Evolutionary conservation across 2,113 vertebrate genomes (phyloP).

Genomic region (Cottus gobio): DNA sequence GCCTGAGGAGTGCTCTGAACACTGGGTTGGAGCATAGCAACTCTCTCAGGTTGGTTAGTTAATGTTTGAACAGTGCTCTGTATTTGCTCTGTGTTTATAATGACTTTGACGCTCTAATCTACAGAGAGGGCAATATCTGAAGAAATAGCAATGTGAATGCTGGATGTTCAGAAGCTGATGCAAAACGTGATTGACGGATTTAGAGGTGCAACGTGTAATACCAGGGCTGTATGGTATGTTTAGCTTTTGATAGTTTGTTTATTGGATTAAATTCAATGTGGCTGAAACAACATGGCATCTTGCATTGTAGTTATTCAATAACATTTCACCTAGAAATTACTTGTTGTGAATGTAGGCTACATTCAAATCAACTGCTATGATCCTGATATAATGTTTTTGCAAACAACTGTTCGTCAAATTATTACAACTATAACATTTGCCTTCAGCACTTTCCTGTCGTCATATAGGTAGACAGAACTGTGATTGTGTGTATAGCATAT

Average conservation of each 20-base stretch:
- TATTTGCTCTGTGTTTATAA: constrained; percentile 38
- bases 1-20: constrained; percentile 43
- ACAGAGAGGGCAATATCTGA: background rate
- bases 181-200: background rate
- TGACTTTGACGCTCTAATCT: background rate
- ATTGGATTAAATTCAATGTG: background rate
- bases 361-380: background rate
- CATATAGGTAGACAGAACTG: background rate
- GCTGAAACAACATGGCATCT: background rate
- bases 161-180: background rate
- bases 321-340: background rate
- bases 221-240: background rate
- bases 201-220: background rate
- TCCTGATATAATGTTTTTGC: background rate
- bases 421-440: background rate
- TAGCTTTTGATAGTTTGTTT: background rate
- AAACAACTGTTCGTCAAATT: background rate
- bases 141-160: background rate
- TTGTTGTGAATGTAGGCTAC: background rate
- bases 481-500: background rate
- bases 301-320: background rate
- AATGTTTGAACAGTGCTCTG: constrained; percentile 63
- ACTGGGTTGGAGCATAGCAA: constrained; percentile 12
- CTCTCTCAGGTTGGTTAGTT: constrained; percentile 26
- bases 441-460: background rate